Percentiles rank a stretch among this genome's conserved stretches.
Evolutionary conservation across 2,888 invertebrate species (phyloP).

Genomic region (Aspidiotus rigidus): DNA sequence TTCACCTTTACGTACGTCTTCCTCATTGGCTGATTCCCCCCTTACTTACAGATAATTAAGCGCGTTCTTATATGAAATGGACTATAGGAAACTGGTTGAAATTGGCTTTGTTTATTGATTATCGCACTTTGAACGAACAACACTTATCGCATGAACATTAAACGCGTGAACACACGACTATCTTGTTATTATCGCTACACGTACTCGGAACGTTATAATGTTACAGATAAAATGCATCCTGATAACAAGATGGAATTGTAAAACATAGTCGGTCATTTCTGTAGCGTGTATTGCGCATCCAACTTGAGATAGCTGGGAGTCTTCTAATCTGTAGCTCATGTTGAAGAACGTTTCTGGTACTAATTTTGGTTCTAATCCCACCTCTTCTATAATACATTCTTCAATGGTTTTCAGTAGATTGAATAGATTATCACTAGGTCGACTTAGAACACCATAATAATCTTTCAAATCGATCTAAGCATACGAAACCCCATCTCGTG

Average conservation of each 20-base stretch:
- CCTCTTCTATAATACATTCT: conserved; percentile 2
- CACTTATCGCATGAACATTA: too few species aligned
- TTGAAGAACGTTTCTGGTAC: conserved; percentile 1
- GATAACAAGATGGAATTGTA: not conserved
- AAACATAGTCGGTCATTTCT: not conserved
- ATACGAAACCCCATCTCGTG: not conserved
- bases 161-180: too few species aligned
- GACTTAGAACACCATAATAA: not conserved
- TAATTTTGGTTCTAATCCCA: conserved; percentile 1
- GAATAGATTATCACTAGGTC: not conserved
- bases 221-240: conserved; percentile 2
- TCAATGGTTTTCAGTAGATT: not conserved
- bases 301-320: not conserved
- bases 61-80: too few species aligned
- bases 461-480: not conserved
- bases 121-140: too few species aligned
- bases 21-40: too few species aligned
- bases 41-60: too few species aligned
- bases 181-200: too few species aligned
- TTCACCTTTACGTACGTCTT: too few species aligned
- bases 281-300: not conserved
- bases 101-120: too few species aligned
- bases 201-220: not conserved
- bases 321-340: not conserved
- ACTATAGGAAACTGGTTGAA: too few species aligned